Evolutionary conservation across 2,113 vertebrate genomes (phyloP), one percentile per base, ranked within the genome.

Genomic region (Lagopus muta): DNA sequence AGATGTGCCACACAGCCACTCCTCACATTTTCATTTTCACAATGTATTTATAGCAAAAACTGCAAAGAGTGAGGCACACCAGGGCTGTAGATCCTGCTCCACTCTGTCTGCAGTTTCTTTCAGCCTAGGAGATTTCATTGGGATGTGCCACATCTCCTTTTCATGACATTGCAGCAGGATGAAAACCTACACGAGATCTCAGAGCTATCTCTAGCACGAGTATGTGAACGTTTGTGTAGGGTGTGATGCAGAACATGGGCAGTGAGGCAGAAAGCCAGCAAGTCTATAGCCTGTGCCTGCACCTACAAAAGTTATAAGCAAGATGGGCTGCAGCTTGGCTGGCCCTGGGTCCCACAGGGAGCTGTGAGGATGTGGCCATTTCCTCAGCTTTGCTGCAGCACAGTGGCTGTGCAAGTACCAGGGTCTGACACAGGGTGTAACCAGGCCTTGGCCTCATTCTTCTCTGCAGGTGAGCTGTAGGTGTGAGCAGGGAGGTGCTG

Each of bases 331-430:
- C 7, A 9, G 15, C 30, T 66, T 60, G 25, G 40, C 40, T 74
- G 69, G 45, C 24, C n/a, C 10, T 27, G 61, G 40, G 64, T 54
- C 17, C 60, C 40, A 1, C 4, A 5, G 62, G 17, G 42, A 30
- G 27, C 15, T 42, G 38, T 0, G 0, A 30, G 20, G 66, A 16
- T 6, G 0, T 1, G 14, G 32, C 34, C 61, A 3, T 34, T 58
- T 50, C 3, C 24, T 67, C 30, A 36, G 50, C 65, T 67, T 6
- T 20, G 32, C 45, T 90, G 64, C 17, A 36, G 36, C 3, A 2
- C 18, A 14, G 8, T 12, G 25, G 21, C 36, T 73, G n/a, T 22
- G 1, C 13, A 25, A 58, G 10, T 28, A 16, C 24, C 40, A 15
- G 50, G 73, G 43, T 48, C 19, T 21, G 27, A 30, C 20, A 4